Percentiles rank a stretch among this genome's conserved stretches.
These are phyloP conservation scores for Thysanoteuthis rhombus DNA, from an alignment of 2,888 invertebrate species.

Conservation along the genomic window DNA sequence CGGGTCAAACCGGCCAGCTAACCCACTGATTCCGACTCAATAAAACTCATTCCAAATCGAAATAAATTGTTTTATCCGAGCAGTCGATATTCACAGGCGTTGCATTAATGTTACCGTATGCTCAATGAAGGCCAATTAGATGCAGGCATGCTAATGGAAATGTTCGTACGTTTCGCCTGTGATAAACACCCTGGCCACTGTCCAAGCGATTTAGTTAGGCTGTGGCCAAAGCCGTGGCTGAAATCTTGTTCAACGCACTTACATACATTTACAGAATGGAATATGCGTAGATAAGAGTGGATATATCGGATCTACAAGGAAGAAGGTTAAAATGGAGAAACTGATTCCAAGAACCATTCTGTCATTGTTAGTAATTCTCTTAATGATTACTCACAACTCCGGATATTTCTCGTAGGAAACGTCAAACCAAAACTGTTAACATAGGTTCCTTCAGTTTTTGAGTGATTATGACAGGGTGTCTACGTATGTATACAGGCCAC, in stretches of 20 bases:
- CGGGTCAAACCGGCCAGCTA: not conserved
- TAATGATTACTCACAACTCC: too few relatives aligned
- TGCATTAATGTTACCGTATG: not conserved
- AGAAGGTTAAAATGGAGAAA: too few relatives aligned
- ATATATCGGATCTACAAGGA: not conserved
- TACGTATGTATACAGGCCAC: too few relatives aligned
- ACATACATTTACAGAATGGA: not conserved
- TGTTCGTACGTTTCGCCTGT: not conserved
- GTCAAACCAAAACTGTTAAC: too few relatives aligned
- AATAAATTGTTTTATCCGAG: not conserved
- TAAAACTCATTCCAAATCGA: not conserved
- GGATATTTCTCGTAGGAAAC: too few relatives aligned
- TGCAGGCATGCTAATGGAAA: not conserved
- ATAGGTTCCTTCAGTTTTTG: too few relatives aligned
- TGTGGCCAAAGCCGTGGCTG: not conserved
- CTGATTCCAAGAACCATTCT: too few relatives aligned
- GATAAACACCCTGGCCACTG: conserved; percentile 12
- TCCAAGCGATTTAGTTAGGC: not conserved
- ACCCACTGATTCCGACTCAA: not conserved
- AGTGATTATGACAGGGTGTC: too few relatives aligned
- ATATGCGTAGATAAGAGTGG: not conserved
- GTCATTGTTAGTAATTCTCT: too few relatives aligned
- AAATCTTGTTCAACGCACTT: not conserved
- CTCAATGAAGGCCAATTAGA: conserved; percentile 12
- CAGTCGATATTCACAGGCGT: not conserved